These are phyloP conservation scores for Procavia capensis DNA, from an alignment of 2,113 vertebrate genomes.

Conservation along the genomic window DNA sequence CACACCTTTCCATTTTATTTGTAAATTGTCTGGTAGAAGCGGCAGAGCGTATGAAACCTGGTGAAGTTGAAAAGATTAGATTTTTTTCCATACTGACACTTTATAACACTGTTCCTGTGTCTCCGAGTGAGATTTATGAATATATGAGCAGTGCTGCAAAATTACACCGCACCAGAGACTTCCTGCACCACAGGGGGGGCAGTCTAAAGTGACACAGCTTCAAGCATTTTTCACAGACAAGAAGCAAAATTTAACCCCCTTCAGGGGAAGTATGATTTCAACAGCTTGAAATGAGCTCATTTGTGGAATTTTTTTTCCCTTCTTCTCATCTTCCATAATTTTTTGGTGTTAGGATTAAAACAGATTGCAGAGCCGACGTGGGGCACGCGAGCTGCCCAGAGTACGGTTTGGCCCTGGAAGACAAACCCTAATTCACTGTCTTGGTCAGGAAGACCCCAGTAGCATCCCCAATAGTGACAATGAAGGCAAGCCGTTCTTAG, in stretches of 20 bases:
- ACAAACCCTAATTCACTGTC: conserved; percentile 59
- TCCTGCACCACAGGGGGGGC: conserved; percentile 91
- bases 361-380: conserved; percentile 60
- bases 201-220: conserved; percentile 93
- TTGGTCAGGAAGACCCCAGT: neutral
- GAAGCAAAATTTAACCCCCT: conserved; percentile 88
- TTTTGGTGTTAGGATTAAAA: conserved; percentile 81
- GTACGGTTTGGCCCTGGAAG: conserved; percentile 63
- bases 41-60: conserved; percentile 63
- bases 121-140: conserved; percentile 84
- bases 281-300: conserved; percentile 85
- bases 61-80: conserved; percentile 76
- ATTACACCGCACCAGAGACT: conserved; percentile 91
- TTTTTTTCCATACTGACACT: conserved; percentile 75
- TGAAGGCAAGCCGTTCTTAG: neutral
- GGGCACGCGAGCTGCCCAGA: conserved; percentile 24
- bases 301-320: conserved; percentile 76
- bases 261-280: conserved; percentile 85
- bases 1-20: conserved; percentile 79
- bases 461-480: neutral
- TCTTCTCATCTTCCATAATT: conserved; percentile 76
- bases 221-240: conserved; percentile 93
- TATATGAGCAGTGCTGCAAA: conserved; percentile 86
- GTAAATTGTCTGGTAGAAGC: conserved; percentile 78
- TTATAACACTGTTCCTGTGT: conserved; percentile 82